Percentiles rank a stretch among this genome's conserved stretches.
Conservation (phyloP, 2,888 invertebrate species). For the Stegophylla sp. region DNA sequence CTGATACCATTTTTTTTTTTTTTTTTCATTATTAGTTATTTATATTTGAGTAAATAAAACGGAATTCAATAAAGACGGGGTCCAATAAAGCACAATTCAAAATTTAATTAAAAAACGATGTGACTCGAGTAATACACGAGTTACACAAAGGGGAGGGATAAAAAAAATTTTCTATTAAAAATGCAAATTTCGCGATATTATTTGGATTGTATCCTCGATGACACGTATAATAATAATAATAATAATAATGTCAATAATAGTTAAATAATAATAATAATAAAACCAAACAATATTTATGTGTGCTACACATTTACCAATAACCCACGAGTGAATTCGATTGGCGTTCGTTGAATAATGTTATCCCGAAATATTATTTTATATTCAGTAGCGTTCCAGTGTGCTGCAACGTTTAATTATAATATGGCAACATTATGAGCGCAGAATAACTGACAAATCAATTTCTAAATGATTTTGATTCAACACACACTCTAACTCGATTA, state of each 20-base stretch:
- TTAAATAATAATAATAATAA: background rate
- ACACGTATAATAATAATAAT: background rate
- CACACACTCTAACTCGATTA: background rate
- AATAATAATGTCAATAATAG: background rate
- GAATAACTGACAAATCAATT: slow-evolving; percentile 17
- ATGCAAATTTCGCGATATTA: background rate
- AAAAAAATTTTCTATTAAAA: background rate
- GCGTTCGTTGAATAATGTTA: background rate
- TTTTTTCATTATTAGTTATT: background rate
- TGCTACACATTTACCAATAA: background rate
- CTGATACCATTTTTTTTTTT: background rate
- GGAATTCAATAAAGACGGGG: background rate
- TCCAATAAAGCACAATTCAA: slow-evolving; percentile 20
- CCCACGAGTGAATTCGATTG: background rate
- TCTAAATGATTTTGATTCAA: background rate
- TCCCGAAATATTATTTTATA: slow-evolving; percentile 12
- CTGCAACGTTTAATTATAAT: background rate
- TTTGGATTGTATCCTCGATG: background rate
- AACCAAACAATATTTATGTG: background rate
- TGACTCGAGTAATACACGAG: background rate
- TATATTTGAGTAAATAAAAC: slow-evolving; percentile 16
- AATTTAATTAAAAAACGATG: slow-evolving; percentile 13
- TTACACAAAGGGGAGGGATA: background rate
- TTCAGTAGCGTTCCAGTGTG: background rate
- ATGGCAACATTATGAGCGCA: background rate